phyloP scores from a whole-genome alignment of 2,113 vertebrate species.

The Charadrius vociferus region DNA sequence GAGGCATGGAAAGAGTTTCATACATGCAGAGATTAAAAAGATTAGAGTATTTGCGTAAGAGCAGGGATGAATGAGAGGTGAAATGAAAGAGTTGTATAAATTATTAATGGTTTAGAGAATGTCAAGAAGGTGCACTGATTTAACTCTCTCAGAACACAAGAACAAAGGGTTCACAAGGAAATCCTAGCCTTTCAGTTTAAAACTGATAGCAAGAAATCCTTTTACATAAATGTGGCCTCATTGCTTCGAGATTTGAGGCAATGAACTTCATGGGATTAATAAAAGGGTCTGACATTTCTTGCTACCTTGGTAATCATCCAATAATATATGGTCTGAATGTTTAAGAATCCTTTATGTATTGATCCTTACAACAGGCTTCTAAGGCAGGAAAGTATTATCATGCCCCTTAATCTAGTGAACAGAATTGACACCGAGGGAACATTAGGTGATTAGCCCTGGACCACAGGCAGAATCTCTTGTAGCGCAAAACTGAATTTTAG shows the following conservation, averaged over 20 bases:
- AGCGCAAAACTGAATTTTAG: not conserved
- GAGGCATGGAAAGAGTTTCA: not conserved
- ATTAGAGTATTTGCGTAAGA: constrained; percentile 39
- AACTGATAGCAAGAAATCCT: not conserved
- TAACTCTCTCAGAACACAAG: not conserved
- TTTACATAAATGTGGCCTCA: not conserved
- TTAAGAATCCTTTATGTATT: not conserved
- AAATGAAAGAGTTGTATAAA: constrained; percentile 46
- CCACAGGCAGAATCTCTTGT: not conserved
- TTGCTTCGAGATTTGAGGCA: not conserved
- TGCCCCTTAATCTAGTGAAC: not conserved
- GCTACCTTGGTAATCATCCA: not conserved
- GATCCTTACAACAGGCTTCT: not conserved
- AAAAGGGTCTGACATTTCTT: not conserved
- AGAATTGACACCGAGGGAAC: not conserved
- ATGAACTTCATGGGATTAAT: not conserved
- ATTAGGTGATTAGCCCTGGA: not conserved
- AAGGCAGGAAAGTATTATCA: not conserved
- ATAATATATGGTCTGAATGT: not conserved
- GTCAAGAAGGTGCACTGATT: not conserved
- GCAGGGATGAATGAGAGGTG: constrained; percentile 18
- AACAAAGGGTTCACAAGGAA: constrained; percentile 6
- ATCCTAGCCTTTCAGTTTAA: not conserved
- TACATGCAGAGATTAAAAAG: constrained; percentile 21
- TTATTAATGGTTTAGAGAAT: constrained; percentile 45